A percentile compares a stretch with the other conserved stretches of the same genome.
Conservation (phyloP, 2,888 invertebrate species). For the Brenthis ino region DNA sequence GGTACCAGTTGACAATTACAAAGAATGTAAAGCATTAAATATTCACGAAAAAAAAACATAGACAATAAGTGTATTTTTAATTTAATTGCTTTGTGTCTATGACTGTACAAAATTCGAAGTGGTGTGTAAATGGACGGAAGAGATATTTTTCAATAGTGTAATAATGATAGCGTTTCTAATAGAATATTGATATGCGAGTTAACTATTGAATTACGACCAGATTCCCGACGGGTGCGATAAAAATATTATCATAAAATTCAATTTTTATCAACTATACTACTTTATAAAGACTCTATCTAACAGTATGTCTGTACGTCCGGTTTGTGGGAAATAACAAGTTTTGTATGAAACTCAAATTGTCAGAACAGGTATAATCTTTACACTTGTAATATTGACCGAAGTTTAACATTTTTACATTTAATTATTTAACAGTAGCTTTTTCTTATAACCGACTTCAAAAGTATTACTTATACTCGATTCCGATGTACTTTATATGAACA, state of each 20-base stretch:
- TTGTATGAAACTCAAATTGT: too few species aligned
- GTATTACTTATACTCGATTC: too few species aligned
- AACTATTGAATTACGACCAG: conserved; percentile 19
- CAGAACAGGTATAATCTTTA: too few species aligned
- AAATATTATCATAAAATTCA: background rate
- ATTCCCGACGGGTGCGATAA: background rate
- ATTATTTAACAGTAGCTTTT: too few species aligned
- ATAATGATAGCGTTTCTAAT: conserved; percentile 27
- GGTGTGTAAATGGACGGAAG: conserved; percentile 28
- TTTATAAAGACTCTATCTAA: conserved; percentile 3
- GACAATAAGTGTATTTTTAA: background rate
- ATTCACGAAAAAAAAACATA: too few species aligned
- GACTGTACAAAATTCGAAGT: conserved; percentile 9
- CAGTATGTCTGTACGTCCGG: conserved; percentile 2
- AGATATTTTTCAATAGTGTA: conserved; percentile 27
- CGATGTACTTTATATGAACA: too few species aligned
- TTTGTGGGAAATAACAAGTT: background rate
- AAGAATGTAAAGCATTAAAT: too few species aligned
- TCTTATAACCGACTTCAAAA: too few species aligned
- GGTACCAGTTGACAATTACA: too few species aligned
- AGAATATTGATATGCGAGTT: conserved; percentile 27
- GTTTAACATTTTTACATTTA: too few species aligned
- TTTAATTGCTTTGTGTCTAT: background rate
- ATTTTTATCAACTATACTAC: conserved; percentile 13
- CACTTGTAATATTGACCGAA: too few species aligned